phyloP scores from a whole-genome alignment of 2,113 vertebrate genomes.

The Neodontobutis hainanensis region DNA sequence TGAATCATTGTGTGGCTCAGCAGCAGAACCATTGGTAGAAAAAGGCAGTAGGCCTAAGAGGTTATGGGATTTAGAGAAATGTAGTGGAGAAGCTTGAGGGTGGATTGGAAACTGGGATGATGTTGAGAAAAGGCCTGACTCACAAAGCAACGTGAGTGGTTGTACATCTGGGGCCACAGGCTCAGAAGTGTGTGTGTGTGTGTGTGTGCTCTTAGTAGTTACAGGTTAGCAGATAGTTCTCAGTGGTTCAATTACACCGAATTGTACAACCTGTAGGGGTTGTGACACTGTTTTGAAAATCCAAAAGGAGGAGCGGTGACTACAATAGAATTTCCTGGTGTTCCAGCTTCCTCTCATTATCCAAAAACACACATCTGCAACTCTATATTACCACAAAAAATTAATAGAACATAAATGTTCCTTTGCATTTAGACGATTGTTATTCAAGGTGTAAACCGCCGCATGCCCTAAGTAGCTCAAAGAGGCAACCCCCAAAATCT shows the following conservation, averaged over 20 bases:
- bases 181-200: constrained; percentile 10
- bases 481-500: too few species aligned
- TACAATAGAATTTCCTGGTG: too few species aligned
- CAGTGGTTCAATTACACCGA: constrained; percentile 68
- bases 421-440: too few species aligned
- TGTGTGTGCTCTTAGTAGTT: constrained; percentile 22
- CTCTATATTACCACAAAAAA: too few species aligned
- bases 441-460: too few species aligned
- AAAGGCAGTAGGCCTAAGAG: background rate
- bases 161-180: constrained; percentile 37
- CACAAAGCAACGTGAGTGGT: constrained; percentile 39
- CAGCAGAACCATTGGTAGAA: constrained; percentile 8
- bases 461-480: too few species aligned
- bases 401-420: too few species aligned
- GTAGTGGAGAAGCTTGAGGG: background rate
- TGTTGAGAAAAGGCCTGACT: constrained; percentile 29
- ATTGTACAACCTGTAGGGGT: constrained; percentile 57
- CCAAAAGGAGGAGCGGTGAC: too few species aligned
- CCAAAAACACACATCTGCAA: too few species aligned
- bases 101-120: constrained; percentile 28
- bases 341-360: too few species aligned
- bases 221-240: constrained; percentile 60
- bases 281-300: background rate
- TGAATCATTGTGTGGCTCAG: background rate
- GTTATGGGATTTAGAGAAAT: constrained; percentile 23